A percentile compares a stretch with the other conserved stretches of the same genome.
phyloP scores from a whole-genome alignment of 2,888 invertebrate species.

The Elgonia sp. region DNA sequence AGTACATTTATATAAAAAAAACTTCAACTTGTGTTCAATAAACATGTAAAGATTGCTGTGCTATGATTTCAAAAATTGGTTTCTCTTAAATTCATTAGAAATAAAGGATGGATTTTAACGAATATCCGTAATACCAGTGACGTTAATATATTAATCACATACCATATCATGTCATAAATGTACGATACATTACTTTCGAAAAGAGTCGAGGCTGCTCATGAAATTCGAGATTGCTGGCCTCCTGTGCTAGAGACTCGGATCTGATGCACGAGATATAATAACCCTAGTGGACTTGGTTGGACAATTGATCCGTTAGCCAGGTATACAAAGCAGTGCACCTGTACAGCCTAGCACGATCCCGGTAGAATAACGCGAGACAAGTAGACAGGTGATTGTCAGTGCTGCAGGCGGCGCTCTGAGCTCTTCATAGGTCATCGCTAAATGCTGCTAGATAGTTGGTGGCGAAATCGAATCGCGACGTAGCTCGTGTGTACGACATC shows the following conservation, averaged over 20 bases:
- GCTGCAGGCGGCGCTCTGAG: conserved; percentile 81
- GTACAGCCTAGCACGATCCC: conserved; percentile 73
- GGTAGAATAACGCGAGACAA: conserved; percentile 79
- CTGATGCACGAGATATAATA: conserved; percentile 71
- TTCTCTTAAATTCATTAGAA: too few relatives aligned
- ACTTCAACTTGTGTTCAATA: too few relatives aligned
- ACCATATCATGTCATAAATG: conserved; percentile 20
- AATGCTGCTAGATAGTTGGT: conserved; percentile 44
- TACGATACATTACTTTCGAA: not conserved
- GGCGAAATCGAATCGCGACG: conserved; percentile 30
- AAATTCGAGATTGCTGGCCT: conserved; percentile 58
- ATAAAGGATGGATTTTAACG: too few relatives aligned
- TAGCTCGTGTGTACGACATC: conserved; percentile 32
- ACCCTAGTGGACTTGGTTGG: conserved; percentile 68
- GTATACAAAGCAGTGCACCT: conserved; percentile 77
- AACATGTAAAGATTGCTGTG: too few relatives aligned
- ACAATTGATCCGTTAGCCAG: conserved; percentile 82
- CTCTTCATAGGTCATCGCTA: conserved; percentile 79
- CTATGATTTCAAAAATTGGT: not conserved
- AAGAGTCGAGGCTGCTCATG: conserved; percentile 29
- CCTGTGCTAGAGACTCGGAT: conserved; percentile 69
- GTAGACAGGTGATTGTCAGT: conserved; percentile 86
- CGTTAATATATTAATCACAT: conserved; percentile 5
- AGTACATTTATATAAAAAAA: too few relatives aligned
- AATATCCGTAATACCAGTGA: not conserved